Percentiles rank a stretch among this genome's conserved stretches.
These are phyloP conservation scores for Astreopora myriophthalma DNA, from an alignment of 64 coral and sea anemone genomes.

Conservation along the genomic window DNA sequence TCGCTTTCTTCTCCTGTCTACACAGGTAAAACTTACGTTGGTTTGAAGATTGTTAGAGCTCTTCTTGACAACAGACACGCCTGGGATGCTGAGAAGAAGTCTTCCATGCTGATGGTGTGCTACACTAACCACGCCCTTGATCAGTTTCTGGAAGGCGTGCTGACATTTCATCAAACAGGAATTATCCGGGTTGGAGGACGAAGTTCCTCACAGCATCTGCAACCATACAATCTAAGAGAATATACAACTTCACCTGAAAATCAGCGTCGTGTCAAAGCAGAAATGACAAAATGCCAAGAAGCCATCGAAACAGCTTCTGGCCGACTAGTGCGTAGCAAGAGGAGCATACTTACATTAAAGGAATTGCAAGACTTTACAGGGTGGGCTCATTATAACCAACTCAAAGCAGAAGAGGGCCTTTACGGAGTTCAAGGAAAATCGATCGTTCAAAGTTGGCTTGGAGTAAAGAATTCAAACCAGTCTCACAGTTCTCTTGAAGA, in stretches of 20 bases:
- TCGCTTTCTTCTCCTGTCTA: neutral
- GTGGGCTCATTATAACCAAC: neutral
- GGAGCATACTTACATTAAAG: neutral
- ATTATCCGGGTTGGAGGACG: constrained; percentile 73
- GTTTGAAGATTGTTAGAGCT: constrained; percentile 62
- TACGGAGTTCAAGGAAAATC: constrained; percentile 6
- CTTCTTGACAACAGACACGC: constrained; percentile 56
- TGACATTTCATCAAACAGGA: constrained; percentile 51
- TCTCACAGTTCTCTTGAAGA: neutral
- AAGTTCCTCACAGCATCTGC: constrained; percentile 61
- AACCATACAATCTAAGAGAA: constrained; percentile 52
- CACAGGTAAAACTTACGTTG: constrained; percentile 79
- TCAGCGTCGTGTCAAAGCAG: constrained; percentile 20
- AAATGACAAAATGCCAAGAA: constrained; percentile 35
- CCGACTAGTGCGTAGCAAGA: neutral
- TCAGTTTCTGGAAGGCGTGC: constrained; percentile 86
- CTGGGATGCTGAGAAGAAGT: constrained; percentile 40
- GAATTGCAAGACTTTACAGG: constrained; percentile 8
- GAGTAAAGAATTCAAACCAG: neutral
- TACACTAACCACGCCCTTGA: constrained; percentile 88
- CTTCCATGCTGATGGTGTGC: constrained; percentile 72
- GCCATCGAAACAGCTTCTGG: neutral
- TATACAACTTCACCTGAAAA: constrained; percentile 16
- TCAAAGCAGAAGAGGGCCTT: neutral
- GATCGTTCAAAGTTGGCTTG: constrained; percentile 6